Evolutionary conservation across 2,797 vertebrate species (phyloP), one percentile per base, ranked within the genome.

Genomic region (Platyrinchus mystaceus): DNA sequence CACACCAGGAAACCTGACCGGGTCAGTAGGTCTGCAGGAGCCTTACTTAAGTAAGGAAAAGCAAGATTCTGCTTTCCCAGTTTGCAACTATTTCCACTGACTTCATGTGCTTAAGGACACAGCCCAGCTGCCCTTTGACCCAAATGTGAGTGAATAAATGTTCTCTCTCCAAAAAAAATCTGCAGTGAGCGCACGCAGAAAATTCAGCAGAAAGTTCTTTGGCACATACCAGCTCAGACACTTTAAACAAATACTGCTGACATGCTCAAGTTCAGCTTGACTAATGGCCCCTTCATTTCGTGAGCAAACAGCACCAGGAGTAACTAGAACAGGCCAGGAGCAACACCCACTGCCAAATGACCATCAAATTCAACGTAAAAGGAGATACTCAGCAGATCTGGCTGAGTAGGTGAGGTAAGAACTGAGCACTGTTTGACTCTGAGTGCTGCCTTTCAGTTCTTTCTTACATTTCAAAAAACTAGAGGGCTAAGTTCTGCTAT

Each of bases 141-240:
- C 22, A 34, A 27, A 52, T 0, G 9, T 5, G 13, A 90, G 24
- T 0, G 7, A 41, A 37, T 10, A 2, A 79, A 46, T 2, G 11
- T 7, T 69, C 34, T 49, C 50, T 30, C 11, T 5, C 19, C 9
- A 30, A 59, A 60, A 82, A 56, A 55, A 36, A 26, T 23, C 46
- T 50, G 52, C 84, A 23, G 4, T 7, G 24, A 76, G 17, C 69
- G 28, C 49, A 46, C 0, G 12, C 22, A 71, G 44, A 67, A 68
- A 70, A 56, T 28, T 16, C 1, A 69, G 34, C 63, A 76, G 32
- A 7, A 62, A 73, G 44, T 36, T 47, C 43, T 71, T 26, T 41
- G 32, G 32, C 21, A 46, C 41, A n/a, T 15, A 23, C n/a, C 53
- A 74, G 14, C 30, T 14, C 52, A 41, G 1, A 2, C 14, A 43